Conservation (phyloP, 2,113 vertebrate species). For the Aspidoscelis tigris region DNA sequence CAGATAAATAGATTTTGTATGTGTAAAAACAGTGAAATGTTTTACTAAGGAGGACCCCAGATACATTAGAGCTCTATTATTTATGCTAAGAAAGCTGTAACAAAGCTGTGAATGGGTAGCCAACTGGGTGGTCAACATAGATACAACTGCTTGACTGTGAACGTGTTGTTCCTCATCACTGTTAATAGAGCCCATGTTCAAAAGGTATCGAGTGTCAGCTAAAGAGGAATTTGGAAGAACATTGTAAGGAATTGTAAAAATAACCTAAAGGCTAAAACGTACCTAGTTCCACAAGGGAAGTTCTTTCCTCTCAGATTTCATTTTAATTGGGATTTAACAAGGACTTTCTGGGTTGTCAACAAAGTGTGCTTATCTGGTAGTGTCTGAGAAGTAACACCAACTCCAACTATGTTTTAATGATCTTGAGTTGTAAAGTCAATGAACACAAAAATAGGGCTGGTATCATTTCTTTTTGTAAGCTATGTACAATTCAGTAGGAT, state of each 20-base stretch:
- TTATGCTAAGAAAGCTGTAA: not conserved
- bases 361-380: not conserved
- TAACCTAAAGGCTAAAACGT: not conserved
- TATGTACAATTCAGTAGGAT: not conserved
- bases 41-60: slow-evolving; percentile 1
- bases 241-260: not conserved
- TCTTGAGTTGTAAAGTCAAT: not conserved
- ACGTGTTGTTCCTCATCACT: slow-evolving; percentile 14
- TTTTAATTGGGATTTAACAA: not conserved
- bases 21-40: slow-evolving; percentile 21
- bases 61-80: not conserved
- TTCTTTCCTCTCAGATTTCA: slow-evolving; percentile 25
- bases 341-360: not conserved
- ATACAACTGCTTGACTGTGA: not conserved
- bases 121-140: slow-evolving; percentile 8
- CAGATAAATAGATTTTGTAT: not conserved
- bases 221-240: slow-evolving; percentile 16
- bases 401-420: slow-evolving; percentile 14
- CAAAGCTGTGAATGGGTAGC: not conserved
- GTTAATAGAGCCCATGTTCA: slow-evolving; percentile 13
- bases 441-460: not conserved
- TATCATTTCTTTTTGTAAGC: not conserved
- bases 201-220: slow-evolving; percentile 5
- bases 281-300: not conserved
- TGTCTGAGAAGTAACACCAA: slow-evolving; percentile 16